Evolutionary conservation across 2,797 vertebrate genomes (phyloP).

Genomic region (Peromyscus attwateri): DNA sequence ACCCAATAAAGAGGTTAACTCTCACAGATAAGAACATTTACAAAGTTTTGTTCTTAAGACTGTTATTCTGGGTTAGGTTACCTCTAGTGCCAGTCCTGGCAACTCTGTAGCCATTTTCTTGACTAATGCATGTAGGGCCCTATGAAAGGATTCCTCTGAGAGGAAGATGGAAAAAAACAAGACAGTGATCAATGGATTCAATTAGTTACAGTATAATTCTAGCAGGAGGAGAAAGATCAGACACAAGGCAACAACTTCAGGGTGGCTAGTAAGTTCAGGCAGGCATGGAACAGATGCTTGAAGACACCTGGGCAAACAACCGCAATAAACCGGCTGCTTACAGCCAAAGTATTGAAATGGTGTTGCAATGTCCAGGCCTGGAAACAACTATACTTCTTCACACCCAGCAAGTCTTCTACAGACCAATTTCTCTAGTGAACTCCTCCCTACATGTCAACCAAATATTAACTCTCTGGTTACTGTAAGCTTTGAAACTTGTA

Average conservation of each 20-base stretch:
- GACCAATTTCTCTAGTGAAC: constrained; percentile 86
- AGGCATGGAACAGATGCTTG: constrained; percentile 73
- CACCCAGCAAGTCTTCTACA: constrained; percentile 85
- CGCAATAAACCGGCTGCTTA: constrained; percentile 71
- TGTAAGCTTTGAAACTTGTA: constrained; percentile 76
- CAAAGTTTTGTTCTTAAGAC: constrained; percentile 78
- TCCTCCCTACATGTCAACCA: constrained; percentile 83
- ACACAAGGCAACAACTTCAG: constrained; percentile 79
- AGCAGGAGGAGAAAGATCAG: constrained; percentile 87
- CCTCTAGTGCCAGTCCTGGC: constrained; percentile 87
- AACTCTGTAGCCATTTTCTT: constrained; percentile 87
- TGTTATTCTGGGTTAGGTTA: constrained; percentile 86
- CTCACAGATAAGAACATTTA: constrained; percentile 60
- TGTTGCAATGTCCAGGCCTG: constrained; percentile 83
- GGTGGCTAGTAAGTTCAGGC: constrained; percentile 68
- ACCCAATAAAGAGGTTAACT: constrained; percentile 65
- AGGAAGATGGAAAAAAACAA: constrained; percentile 86
- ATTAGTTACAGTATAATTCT: constrained; percentile 89
- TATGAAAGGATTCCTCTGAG: constrained; percentile 89
- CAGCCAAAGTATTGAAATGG: constrained; percentile 82
- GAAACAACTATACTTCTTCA: constrained; percentile 86
- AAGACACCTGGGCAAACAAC: constrained; percentile 77
- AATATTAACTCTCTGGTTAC: constrained; percentile 85
- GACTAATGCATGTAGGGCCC: constrained; percentile 85
- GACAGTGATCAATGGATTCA: constrained; percentile 90